These are phyloP conservation scores for Diachrysia chrysitis DNA, from an alignment of 2,888 invertebrate species.

Conservation along the genomic window DNA sequence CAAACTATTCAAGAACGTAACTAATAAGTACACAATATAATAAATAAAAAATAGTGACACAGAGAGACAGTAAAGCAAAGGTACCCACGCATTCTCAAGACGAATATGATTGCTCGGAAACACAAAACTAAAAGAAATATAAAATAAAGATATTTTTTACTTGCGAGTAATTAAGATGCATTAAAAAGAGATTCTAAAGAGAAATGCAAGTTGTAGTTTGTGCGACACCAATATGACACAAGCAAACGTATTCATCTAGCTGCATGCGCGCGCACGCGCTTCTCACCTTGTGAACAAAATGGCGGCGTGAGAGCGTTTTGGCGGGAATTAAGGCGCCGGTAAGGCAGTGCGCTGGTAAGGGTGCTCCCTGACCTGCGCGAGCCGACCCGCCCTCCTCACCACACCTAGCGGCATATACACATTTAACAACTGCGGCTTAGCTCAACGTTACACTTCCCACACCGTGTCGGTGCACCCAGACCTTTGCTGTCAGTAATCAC, in stretches of 20 bases:
- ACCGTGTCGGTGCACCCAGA: constrained; percentile 60
- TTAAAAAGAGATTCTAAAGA: constrained; percentile 43
- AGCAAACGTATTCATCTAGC: constrained; percentile 78
- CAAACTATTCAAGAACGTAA: constrained; percentile 78
- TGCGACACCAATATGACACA: constrained; percentile 59
- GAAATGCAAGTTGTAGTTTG: constrained; percentile 51
- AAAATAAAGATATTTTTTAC: constrained; percentile 38
- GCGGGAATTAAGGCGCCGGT: constrained; percentile 92
- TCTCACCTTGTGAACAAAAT: constrained; percentile 89
- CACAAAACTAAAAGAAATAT: constrained; percentile 42
- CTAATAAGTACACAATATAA: constrained; percentile 87
- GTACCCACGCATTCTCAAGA: constrained; percentile 79
- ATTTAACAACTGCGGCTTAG: constrained; percentile 81
- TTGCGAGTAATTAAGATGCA: constrained; percentile 44
- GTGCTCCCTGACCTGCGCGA: constrained; percentile 98
- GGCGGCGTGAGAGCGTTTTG: constrained; percentile 87
- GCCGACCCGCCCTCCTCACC: constrained; percentile 95
- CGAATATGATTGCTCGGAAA: constrained; percentile 74
- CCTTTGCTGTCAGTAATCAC: constrained; percentile 48
- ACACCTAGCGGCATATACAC: constrained; percentile 92
- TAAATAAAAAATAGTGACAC: constrained; percentile 83
- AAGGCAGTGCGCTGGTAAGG: constrained; percentile 97
- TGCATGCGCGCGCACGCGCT: constrained; percentile 81
- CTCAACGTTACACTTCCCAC: constrained; percentile 71
- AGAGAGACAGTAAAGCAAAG: constrained; percentile 86